Evolutionary conservation across 92 coral and sea anemone genomes (phyloP), one percentile per base, ranked within the genome.

Genomic region (Paramuricea clavata): DNA sequence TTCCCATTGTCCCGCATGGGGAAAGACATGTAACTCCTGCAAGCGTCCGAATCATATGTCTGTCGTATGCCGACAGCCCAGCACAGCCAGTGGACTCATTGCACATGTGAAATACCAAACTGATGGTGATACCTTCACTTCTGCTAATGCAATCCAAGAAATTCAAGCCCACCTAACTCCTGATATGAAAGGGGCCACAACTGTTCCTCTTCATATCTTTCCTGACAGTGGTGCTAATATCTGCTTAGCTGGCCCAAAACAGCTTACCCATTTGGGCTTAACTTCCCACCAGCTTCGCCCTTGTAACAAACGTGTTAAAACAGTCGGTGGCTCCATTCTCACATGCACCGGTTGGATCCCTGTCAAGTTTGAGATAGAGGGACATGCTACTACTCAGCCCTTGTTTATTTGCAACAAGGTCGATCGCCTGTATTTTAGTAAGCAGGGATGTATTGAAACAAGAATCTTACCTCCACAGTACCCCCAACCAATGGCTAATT

Each of bases 141-240:
- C 21, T 32, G 77, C 49, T 2, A 71, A 71, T 12, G 44, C 77
- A 71, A 32, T 71, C 49, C 12, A 71, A 71, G 77, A 71, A n/a
- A 21, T 71, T n/a, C 77, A 1, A 12, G 77, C 77, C 27, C 12
- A 2, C n/a, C 26, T 71, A 32, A 71, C 77, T 39, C 77, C 49
- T 1, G 77, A 71, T 71, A n/a, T 71, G 50, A 71, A 71, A 71
- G 77, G 6, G 4, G 77, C 77, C 77, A 71, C 77, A 6, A 32
- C 77, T 32, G 77, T 71, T n/a, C 28, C 77, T 31, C 47, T 71
- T 5, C 25, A 31, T n/a, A 71, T 71, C 77, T 39, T 71, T n/a
- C 77, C 77, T 5, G 77, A 71, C 77, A 71, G 77, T 32, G 77
- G 49, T 71, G 77, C 77, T n/a, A 71, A 71, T 71, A 71, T 71